phyloP scores from a whole-genome alignment of 2,113 vertebrate genomes.

The Columba livia region DNA sequence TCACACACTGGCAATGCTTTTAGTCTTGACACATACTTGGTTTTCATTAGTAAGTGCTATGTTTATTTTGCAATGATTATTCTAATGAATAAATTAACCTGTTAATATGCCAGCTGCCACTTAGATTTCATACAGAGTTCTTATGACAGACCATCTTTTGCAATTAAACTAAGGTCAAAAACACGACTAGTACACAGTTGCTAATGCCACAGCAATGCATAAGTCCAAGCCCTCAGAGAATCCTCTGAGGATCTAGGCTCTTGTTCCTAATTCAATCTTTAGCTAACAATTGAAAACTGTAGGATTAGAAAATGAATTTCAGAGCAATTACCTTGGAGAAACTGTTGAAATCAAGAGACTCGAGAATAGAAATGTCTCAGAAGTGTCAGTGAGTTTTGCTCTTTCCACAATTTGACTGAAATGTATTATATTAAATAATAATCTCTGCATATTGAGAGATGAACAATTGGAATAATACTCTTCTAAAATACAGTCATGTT shows the following conservation, averaged over 20 bases:
- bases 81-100: constrained; percentile 32
- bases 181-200: background rate
- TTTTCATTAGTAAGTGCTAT: background rate
- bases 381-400: background rate
- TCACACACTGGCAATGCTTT: background rate
- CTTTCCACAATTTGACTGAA: background rate
- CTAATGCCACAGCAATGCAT: background rate
- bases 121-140: background rate
- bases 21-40: background rate
- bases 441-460: background rate
- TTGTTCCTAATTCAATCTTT: constrained; percentile 46
- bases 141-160: background rate
- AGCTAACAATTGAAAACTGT: constrained; percentile 26
- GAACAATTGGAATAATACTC: background rate
- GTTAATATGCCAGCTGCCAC: background rate
- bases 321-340: constrained; percentile 44
- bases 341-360: constrained; percentile 35
- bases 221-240: background rate
- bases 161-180: constrained; percentile 40
- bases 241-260: background rate
- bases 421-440: constrained; percentile 38
- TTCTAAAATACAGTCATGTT: background rate
- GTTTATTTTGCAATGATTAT: constrained; percentile 17
- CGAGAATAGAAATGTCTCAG: constrained; percentile 27
- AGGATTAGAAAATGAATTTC: constrained; percentile 48